A percentile compares a stretch with the other conserved stretches of the same genome.
Evolutionary conservation across 2,888 invertebrate genomes (phyloP).

Genomic region (Enoplolaimus lenunculus): DNA sequence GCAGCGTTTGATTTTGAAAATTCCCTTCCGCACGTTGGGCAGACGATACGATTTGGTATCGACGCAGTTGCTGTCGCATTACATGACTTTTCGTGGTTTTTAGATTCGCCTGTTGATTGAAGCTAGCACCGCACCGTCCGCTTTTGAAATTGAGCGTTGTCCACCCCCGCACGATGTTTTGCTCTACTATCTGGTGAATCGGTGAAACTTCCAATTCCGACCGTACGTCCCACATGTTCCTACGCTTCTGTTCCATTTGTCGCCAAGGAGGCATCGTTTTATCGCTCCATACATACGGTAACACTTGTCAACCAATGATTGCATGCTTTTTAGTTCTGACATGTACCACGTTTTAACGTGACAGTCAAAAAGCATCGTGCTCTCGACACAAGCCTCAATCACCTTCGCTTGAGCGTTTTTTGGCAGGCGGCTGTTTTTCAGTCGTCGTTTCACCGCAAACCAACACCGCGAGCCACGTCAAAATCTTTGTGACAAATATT

Average conservation of each 20-base stretch:
- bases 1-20: too few relatives aligned
- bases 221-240: slow-evolving; percentile 7
- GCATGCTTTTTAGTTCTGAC: background rate
- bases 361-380: slow-evolving; percentile 8
- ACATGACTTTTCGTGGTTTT: too few relatives aligned
- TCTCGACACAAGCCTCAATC: background rate
- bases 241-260: background rate
- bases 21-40: too few relatives aligned
- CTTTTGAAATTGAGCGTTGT: slow-evolving; percentile 2
- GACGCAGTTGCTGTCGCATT: too few relatives aligned
- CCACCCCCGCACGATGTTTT: background rate
- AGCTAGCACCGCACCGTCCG: background rate
- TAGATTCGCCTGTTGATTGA: slow-evolving; percentile 1
- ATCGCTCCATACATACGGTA: slow-evolving; percentile 5
- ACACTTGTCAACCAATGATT: background rate
- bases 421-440: background rate
- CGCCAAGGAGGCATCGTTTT: background rate
- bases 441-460: background rate
- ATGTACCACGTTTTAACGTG: slow-evolving; percentile 4
- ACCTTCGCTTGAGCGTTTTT: slow-evolving; percentile 4
- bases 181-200: too few relatives aligned
- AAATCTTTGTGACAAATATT: background rate
- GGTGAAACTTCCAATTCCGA: background rate
- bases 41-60: too few relatives aligned
- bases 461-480: background rate